These are phyloP conservation scores for Conistra vaccinii DNA, from an alignment of 2,888 invertebrate genomes.

Conservation along the genomic window DNA sequence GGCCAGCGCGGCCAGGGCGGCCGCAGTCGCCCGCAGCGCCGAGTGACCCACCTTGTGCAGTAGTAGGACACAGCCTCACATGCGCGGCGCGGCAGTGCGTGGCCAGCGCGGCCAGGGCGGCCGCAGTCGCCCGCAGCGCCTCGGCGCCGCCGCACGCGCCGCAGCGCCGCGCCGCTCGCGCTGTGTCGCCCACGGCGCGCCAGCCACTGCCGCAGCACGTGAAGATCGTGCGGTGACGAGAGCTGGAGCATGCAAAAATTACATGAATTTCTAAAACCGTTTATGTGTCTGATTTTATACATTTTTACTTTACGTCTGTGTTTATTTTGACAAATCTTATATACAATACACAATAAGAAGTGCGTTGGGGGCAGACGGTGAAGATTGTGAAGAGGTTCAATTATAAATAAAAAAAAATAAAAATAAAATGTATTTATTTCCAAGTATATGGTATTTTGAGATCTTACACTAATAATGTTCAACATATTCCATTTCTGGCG, in stretches of 20 bases:
- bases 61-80: conserved; percentile 21
- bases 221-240: conserved; percentile 84
- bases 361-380: neutral
- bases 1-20: conserved; percentile 72
- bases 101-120: conserved; percentile 72
- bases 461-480: no score
- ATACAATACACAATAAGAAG: no score
- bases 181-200: conserved; percentile 68
- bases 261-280: neutral
- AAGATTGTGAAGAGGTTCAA: neutral
- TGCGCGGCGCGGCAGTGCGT: conserved; percentile 67
- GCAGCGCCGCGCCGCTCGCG: conserved; percentile 71
- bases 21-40: conserved; percentile 73
- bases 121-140: conserved; percentile 73
- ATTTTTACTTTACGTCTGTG: no score
- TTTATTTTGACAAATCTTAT: no score
- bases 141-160: conserved; percentile 74
- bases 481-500: no score
- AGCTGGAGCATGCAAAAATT: neutral
- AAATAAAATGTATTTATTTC: no score
- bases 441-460: no score
- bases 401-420: no score
- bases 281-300: neutral
- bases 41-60: conserved; percentile 33
- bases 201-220: conserved; percentile 77